phyloP scores from a whole-genome alignment of 2,888 invertebrate species.

The Rosalia funebris region DNA sequence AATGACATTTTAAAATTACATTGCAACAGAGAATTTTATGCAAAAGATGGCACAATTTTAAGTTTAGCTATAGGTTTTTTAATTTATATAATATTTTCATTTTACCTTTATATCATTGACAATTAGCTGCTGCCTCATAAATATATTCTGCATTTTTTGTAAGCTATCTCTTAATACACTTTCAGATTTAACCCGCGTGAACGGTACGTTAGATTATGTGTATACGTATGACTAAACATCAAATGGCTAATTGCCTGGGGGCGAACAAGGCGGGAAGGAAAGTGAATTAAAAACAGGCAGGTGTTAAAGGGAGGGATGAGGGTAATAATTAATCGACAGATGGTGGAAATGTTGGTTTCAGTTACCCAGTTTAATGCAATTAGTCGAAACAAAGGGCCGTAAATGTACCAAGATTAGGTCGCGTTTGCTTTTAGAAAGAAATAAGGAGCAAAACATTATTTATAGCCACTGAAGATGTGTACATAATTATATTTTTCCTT shows the following conservation, averaged over 20 bases:
- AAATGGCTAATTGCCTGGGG: constrained; percentile 12
- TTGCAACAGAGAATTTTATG: too few species aligned
- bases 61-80: too few species aligned
- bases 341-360: constrained; percentile 31
- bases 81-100: too few species aligned
- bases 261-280: constrained; percentile 33
- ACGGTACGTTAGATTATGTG: too few species aligned
- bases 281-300: constrained; percentile 41
- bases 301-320: constrained; percentile 39
- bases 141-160: too few species aligned
- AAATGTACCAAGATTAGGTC: background rate
- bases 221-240: background rate
- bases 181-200: too few species aligned
- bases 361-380: constrained; percentile 9
- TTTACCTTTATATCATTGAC: too few species aligned
- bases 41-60: too few species aligned
- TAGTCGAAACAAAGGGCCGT: constrained; percentile 11
- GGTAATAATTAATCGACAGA: constrained; percentile 42
- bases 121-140: too few species aligned
- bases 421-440: background rate
- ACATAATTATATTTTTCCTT: background rate
- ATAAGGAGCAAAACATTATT: background rate
- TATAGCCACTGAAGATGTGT: background rate
- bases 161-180: too few species aligned
- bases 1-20: too few species aligned